Conservation (phyloP, 1,140 invertebrate species). For the Oedothorax gibbosus region DNA sequence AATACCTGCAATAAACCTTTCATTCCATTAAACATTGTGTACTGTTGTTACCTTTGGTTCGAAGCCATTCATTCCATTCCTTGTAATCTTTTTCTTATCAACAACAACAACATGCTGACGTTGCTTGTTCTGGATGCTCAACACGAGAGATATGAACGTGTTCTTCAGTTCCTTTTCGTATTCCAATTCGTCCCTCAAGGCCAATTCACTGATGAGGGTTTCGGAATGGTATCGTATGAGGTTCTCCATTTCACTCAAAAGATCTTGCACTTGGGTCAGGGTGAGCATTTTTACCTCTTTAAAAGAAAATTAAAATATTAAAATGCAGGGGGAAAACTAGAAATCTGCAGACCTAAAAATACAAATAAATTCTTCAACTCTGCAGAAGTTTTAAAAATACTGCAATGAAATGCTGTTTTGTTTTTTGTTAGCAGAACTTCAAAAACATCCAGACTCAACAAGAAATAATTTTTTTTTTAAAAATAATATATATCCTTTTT, state of each 20-base stretch:
- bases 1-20: too few species aligned
- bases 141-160: slow-evolving; percentile 95
- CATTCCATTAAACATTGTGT: too few species aligned
- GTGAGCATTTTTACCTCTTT: slow-evolving; percentile 48
- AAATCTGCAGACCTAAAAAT: too few species aligned
- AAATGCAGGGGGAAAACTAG: background rate
- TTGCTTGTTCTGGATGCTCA: slow-evolving; percentile 95
- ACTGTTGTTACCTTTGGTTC: slow-evolving; percentile 31
- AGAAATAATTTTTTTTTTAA: too few species aligned
- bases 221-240: slow-evolving; percentile 94
- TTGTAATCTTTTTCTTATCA: slow-evolving; percentile 71
- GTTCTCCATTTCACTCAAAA: slow-evolving; percentile 83
- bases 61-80: slow-evolving; percentile 34
- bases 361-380: too few species aligned
- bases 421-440: too few species aligned
- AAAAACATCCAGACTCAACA: too few species aligned
- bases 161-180: slow-evolving; percentile 99
- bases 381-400: too few species aligned
- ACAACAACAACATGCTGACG: slow-evolving; percentile 86
- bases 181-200: slow-evolving; percentile 94
- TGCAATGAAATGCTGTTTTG: too few species aligned
- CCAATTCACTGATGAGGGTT: slow-evolving; percentile 87
- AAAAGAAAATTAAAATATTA: slow-evolving; percentile 30
- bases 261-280: slow-evolving; percentile 40
- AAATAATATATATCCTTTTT: too few species aligned